Base-by-base conservation (phyloP, 2,888 invertebrate genomes). In the Euplagia quadripunctaria region DNA sequence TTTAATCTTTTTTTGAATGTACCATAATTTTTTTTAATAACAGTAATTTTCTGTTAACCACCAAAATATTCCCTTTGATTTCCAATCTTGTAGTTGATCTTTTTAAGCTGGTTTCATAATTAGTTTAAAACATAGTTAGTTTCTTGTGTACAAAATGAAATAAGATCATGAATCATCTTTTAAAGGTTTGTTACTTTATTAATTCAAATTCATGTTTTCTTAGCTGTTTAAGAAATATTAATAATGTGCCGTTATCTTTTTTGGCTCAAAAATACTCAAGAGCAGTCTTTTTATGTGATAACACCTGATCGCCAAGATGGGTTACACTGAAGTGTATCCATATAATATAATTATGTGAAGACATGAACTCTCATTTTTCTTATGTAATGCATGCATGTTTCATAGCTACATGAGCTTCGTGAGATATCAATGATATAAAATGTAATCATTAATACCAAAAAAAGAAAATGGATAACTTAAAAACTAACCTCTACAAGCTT, bases 1-100 rank as follows among this genome's bases (percentile, higher is more conserved):
- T 82, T 78, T 76, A 72, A 79, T 78, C 71, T 64, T 77, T 46
- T 42, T 78, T 71, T 73, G 55, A 70, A 72, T 79, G 63, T 61
- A 42, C 69, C 6, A 7, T 31, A 31, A n/a, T n/a, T n/a, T 5
- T 61, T 64, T 72, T 68, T 73, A 69, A 65, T 51, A 58, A 49
- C 41, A 51, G 17, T 64, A 46, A 69, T 58, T 69, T 69, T 65
- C 43, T 55, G n/a, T 4, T 17, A 20, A 31, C 11, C 17, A 61
- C 1, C 49, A 8, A 31, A 42, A 41, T 61, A 61, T 17, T 42
- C 8, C 61, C 42, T 68, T n/a, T 55, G 14, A 68, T 68, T 68
- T 55, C 1, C 14, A n/a, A 68, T 55, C 41, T 14, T 17, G 17
- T 52, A 12, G 16, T 42, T 52, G 7, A 68, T n/a, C 42, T 31